Conservation (phyloP, 2,888 invertebrate species). For the Megaustenia siamemsis region DNA sequence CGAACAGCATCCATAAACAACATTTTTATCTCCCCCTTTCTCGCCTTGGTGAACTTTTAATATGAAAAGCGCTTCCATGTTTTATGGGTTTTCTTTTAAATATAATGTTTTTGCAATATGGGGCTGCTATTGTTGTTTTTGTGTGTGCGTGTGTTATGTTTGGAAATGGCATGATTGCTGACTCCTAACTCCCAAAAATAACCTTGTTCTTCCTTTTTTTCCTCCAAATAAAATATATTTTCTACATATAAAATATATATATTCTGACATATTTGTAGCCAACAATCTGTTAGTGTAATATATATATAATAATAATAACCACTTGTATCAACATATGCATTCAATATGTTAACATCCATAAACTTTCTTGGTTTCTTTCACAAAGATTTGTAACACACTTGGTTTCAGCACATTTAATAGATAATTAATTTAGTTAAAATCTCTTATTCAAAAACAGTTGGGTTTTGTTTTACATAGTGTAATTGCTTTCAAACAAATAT, state of each 20-base stretch:
- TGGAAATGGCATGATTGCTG: neutral
- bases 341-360: neutral
- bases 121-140: constrained; percentile 12
- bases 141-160: neutral
- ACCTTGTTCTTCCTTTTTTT: too few relatives aligned
- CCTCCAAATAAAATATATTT: neutral
- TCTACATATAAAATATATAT: neutral
- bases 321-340: neutral
- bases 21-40: neutral
- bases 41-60: neutral
- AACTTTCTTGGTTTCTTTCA: neutral
- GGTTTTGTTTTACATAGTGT: too few relatives aligned
- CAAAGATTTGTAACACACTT: too few relatives aligned
- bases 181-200: neutral
- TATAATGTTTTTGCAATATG: constrained; percentile 1
- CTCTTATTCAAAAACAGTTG: too few relatives aligned
- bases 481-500: too few relatives aligned
- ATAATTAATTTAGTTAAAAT: too few relatives aligned
- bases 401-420: too few relatives aligned
- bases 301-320: too few relatives aligned
- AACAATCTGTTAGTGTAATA: neutral
- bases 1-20: neutral
- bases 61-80: neutral
- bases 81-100: neutral
- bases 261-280: neutral